phyloP scores from a whole-genome alignment of 2,888 invertebrate species.

The Lepidochitona cinerea region DNA sequence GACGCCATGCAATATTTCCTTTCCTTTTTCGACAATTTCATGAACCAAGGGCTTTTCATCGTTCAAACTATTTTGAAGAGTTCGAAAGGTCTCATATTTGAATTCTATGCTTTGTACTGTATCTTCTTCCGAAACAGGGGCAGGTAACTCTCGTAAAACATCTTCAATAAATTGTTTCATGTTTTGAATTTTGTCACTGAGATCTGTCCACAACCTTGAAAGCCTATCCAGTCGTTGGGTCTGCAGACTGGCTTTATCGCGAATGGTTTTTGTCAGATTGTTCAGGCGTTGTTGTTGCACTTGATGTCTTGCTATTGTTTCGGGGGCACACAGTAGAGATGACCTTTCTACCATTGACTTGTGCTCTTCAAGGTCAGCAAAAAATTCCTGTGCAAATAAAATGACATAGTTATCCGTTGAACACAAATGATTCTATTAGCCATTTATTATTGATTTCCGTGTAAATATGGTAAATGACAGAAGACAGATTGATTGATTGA shows the following conservation, averaged over 20 bases:
- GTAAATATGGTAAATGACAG: too few species aligned
- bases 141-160: slow-evolving; percentile 35
- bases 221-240: slow-evolving; percentile 61
- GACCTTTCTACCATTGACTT: slow-evolving; percentile 63
- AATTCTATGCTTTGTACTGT: slow-evolving; percentile 50
- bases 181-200: slow-evolving; percentile 45
- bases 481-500: too few species aligned
- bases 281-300: slow-evolving; percentile 43
- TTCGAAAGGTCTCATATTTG: slow-evolving; percentile 52
- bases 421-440: too few species aligned
- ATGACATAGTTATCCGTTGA: too few species aligned
- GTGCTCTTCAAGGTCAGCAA: slow-evolving; percentile 65
- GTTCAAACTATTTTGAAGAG: slow-evolving; percentile 53
- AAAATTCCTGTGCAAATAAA: slow-evolving; percentile 64
- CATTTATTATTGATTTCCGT: too few species aligned
- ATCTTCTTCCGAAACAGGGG: slow-evolving; percentile 47
- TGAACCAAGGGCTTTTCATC: slow-evolving; percentile 61
- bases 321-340: slow-evolving; percentile 54
- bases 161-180: slow-evolving; percentile 1
- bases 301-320: slow-evolving; percentile 47
- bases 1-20: slow-evolving; percentile 59
- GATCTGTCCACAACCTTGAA: slow-evolving; percentile 57
- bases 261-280: slow-evolving; percentile 55
- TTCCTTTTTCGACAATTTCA: slow-evolving; percentile 62
- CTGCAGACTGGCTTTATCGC: slow-evolving; percentile 60